Evolutionary conservation across 2,797 vertebrate species (phyloP).

Genomic region (Schizopygopsis pylzovi): DNA sequence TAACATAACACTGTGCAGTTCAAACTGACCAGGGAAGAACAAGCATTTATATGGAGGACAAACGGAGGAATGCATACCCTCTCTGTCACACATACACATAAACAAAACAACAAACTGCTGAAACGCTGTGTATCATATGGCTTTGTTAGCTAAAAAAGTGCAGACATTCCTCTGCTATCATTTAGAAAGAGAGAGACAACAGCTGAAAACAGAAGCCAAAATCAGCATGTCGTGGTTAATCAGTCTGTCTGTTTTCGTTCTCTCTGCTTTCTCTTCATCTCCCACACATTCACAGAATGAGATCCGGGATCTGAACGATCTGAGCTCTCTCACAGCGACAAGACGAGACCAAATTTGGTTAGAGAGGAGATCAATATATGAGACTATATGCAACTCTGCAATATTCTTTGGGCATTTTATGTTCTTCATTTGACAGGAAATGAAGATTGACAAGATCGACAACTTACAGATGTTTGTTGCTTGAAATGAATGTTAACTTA

Average conservation of each 20-base stretch:
- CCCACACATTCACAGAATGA: constrained; percentile 25
- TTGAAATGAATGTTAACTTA: background rate
- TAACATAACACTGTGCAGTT: constrained; percentile 44
- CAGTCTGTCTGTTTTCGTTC: constrained; percentile 22
- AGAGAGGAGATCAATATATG: background rate
- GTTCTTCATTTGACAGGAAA: background rate
- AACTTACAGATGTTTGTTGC: background rate
- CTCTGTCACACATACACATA: constrained; percentile 37
- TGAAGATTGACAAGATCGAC: background rate
- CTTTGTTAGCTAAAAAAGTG: constrained; percentile 53
- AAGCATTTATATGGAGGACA: background rate
- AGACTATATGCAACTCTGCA: background rate
- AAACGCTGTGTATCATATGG: constrained; percentile 47
- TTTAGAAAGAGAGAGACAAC: constrained; percentile 45
- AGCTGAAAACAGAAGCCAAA: constrained; percentile 61
- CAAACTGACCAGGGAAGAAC: constrained; percentile 17
- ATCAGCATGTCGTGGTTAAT: constrained; percentile 44
- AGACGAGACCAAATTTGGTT: background rate
- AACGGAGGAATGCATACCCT: constrained; percentile 40
- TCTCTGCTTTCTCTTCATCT: constrained; percentile 26
- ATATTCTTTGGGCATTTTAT: background rate
- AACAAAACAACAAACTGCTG: constrained; percentile 51
- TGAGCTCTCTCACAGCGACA: background rate
- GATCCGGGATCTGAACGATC: background rate
- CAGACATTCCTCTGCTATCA: constrained; percentile 56